Conservation (phyloP, 2,113 vertebrate species). For the Plecotus auritus region DNA sequence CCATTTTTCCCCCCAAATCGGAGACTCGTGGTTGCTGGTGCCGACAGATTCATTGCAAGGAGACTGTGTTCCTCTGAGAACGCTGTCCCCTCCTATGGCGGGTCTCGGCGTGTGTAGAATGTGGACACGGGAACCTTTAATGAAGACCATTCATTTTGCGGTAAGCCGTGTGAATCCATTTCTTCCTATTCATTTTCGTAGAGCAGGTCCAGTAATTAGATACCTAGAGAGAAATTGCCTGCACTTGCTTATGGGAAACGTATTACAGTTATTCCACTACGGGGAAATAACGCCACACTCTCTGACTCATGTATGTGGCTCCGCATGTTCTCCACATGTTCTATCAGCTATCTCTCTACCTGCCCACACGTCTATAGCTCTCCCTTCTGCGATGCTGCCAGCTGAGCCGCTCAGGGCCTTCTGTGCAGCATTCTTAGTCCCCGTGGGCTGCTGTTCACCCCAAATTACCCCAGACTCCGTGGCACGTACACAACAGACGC, state of each 20-base stretch:
- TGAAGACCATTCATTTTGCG: not conserved
- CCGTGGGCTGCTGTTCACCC: no score
- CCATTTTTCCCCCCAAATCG: not conserved
- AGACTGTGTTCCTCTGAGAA: not conserved
- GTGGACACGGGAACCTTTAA: not conserved
- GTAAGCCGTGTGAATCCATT: not conserved
- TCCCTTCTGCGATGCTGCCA: no score
- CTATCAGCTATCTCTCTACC: not conserved
- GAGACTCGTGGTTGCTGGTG: not conserved
- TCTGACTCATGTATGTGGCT: not conserved
- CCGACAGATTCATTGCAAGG: not conserved
- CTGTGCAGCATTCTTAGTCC: no score
- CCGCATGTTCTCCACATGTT: not conserved
- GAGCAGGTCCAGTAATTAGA: not conserved
- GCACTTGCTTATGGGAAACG: slow-evolving; percentile 33
- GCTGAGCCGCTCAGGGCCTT: no score
- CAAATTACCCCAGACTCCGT: not conserved
- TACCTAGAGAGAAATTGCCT: not conserved
- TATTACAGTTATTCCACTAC: slow-evolving; percentile 40
- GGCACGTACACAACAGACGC: not conserved
- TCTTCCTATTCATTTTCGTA: not conserved
- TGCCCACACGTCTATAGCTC: not conserved
- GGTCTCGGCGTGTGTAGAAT: not conserved
- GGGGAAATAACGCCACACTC: slow-evolving; percentile 48
- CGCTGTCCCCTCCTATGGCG: not conserved